Base-by-base conservation (phyloP, 2,797 vertebrate species). In the Peromyscus eremicus region DNA sequence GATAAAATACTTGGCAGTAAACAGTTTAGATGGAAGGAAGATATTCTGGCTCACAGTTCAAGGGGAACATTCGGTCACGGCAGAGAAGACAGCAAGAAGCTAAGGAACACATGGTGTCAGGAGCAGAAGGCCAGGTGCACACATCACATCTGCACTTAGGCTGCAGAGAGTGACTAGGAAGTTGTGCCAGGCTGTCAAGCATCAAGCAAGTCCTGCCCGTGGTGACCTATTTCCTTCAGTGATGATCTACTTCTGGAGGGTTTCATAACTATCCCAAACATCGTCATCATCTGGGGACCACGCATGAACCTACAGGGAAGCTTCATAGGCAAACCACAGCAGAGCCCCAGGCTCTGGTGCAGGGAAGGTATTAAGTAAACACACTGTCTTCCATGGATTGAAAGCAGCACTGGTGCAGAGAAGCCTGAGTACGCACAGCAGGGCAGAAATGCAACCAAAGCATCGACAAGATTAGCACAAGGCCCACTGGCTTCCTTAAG, bases 381-480 rank as follows among this genome's bases (percentile, higher is more conserved):
- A 34, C 43, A 85, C 73, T 52, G 37, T 71, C 87, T 77, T 60
- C 34, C 40, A 13, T 14, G 5, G 55, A 46, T 21, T 23, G 37
- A 76, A 76, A 89, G 68, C 32, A 79, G 25, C 7, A 0, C 2
- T 9, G 46, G 9, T 19, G 76, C 70, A 17, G 17, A 95, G 91
- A 82, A 46, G 25, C 37, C 5, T 0, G 27, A 57, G 68, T 4
- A 23, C 55, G 1, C 83, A 66, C 29, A 6, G 84, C 66, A 79
- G 64, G 76, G n/a, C 84, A 86, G 68, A 97, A 82, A 87, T 27
- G 29, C 21, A 88, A 71, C 84, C 55, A 52, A 82, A 43, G 60
- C 37, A 85, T 49, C 92, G 77, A 73, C 71, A 66, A 92, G 94
- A 93, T 97, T 88, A 97, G 94, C 81, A 80, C 92, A 49, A 89